Conservation (phyloP, 2,113 vertebrate species). For the Isurus oxyrinchus region DNA sequence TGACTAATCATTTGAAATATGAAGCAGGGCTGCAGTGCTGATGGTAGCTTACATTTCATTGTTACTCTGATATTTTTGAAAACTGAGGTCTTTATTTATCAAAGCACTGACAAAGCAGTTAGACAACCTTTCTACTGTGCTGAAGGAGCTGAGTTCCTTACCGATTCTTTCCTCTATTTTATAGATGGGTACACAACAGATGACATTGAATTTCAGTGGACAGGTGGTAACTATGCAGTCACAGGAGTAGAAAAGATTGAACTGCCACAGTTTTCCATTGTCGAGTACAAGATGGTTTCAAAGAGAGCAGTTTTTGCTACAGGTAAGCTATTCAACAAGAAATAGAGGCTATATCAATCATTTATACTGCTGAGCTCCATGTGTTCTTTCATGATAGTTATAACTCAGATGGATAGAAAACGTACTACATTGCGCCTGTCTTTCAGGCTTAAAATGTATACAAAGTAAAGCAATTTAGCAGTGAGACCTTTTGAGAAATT, state of each 20-base stretch:
- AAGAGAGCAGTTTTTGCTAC: constrained; percentile 88
- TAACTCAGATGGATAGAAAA: neutral
- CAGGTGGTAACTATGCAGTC: constrained; percentile 74
- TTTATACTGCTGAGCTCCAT: neutral
- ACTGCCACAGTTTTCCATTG: constrained; percentile 85
- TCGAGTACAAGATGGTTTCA: constrained; percentile 84
- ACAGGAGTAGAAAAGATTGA: constrained; percentile 86
- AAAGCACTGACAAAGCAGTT: constrained; percentile 23
- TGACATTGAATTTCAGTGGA: constrained; percentile 95
- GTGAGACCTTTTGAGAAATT: neutral
- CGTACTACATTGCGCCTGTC: neutral
- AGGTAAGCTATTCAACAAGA: constrained; percentile 55
- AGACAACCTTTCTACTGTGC: neutral
- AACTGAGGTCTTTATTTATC: constrained; percentile 39
- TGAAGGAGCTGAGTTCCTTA: constrained; percentile 7
- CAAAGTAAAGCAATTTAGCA: neutral
- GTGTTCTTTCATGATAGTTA: neutral
- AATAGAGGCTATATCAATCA: neutral
- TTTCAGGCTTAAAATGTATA: neutral
- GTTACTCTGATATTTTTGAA: neutral
- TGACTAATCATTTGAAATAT: constrained; percentile 25
- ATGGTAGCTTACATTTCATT: neutral
- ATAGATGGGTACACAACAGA: constrained; percentile 92
- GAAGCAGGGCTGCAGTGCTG: neutral
- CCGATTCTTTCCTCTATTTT: constrained; percentile 42